A percentile compares a stretch with the other conserved stretches of the same genome.
These are phyloP conservation scores for Stomatorhinus ivindoensis DNA, from an alignment of 2,113 vertebrate genomes.

Conservation along the genomic window DNA sequence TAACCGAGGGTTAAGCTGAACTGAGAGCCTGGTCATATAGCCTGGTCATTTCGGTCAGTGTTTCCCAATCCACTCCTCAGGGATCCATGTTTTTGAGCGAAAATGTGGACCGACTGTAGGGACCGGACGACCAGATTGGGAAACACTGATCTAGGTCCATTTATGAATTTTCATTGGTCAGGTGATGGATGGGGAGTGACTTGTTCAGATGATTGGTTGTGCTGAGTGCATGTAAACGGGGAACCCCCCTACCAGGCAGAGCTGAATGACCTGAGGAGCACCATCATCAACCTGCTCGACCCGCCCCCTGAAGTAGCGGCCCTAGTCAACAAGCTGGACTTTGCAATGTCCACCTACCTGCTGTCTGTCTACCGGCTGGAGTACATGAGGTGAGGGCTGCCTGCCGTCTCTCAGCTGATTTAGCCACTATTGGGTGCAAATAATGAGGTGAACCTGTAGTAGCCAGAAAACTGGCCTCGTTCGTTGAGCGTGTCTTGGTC, in stretches of 20 bases:
- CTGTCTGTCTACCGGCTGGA: constrained; percentile 91
- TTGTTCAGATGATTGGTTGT: background rate
- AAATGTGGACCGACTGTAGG: background rate
- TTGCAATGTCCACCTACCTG: constrained; percentile 95
- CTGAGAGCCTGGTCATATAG: background rate
- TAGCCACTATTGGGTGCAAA: background rate
- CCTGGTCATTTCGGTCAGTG: background rate
- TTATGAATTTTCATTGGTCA: background rate
- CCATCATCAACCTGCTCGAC: constrained; percentile 87
- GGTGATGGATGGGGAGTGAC: background rate
- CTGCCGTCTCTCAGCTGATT: background rate
- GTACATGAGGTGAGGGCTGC: constrained; percentile 77
- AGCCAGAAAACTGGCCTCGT: background rate
- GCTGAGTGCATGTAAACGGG: background rate
- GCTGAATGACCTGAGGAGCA: constrained; percentile 78
- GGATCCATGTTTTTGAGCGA: no score
- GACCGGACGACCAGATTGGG: background rate
- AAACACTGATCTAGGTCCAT: background rate
- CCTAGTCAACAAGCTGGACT: constrained; percentile 89
- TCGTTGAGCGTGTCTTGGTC: background rate
- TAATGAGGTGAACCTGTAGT: background rate
- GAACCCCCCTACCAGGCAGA: constrained; percentile 66
- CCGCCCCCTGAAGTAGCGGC: constrained; percentile 83
- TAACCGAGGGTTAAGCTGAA: background rate
- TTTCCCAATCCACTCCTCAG: no score